Evolutionary conservation across 2,888 invertebrate species (phyloP), one percentile per base, ranked within the genome.

Genomic region (Orthosia gothica): DNA sequence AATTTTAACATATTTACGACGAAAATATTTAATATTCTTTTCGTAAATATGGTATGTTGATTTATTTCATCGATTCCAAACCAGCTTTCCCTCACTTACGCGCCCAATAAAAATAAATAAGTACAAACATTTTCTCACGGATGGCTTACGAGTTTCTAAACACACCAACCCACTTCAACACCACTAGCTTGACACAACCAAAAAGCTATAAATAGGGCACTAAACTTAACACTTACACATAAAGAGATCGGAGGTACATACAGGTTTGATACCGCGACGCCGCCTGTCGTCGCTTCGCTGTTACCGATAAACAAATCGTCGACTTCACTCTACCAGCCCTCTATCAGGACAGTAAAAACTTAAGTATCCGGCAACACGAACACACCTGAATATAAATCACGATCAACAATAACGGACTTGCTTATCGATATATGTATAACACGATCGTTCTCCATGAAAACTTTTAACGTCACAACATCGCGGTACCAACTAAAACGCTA

Each of bases 311-410:
- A 95, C 95, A 94, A 95, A 94, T 94, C 94, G 92, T 91, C 91
- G 92, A 91, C 90, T 92, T 90, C 91, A 94, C 93, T 94, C 92
- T 91, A 89, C 91, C 88, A 87, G 88, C 87, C 93, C 93, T 93
- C 92, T 95, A 95, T 95, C 95, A 92, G 92, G 94, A 91, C 92
- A 91, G 91, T 96, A 95, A 95, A 95, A 96, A 92, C 92, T 95
- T 95, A 95, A 96, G 95, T 95, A 95, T 96, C 94, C 91, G 92
- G 92, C 91, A 91, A 95, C 96, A 96, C 93, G 95, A 94, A 94
- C 91, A 91, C 93, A 94, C 94, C 93, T 93, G 92, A 92, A 93
- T 94, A 93, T 95, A 96, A 95, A 96, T 94, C 94, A 95, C 93
- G 89, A 93, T 89, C 90, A 93, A 92, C 89, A 86, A 92, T 93